These are phyloP conservation scores for Plagodis pulveraria DNA, from an alignment of 2,888 invertebrate genomes.

Conservation along the genomic window DNA sequence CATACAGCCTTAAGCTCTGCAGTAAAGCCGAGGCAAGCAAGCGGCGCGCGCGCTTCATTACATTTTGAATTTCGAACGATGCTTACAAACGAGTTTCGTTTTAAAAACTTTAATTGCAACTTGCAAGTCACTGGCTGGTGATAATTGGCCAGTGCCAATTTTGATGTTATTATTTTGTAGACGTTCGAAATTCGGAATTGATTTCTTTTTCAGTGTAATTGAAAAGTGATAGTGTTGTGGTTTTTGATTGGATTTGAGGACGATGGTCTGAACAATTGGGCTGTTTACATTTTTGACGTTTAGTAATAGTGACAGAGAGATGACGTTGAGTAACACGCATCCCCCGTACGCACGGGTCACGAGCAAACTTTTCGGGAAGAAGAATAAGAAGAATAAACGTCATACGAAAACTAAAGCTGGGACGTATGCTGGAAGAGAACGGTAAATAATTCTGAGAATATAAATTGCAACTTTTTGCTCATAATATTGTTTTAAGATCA, in stretches of 20 bases:
- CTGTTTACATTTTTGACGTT: conserved; percentile 18
- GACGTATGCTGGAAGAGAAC: conserved; percentile 70
- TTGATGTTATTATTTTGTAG: background rate
- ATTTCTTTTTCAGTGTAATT: conserved; percentile 18
- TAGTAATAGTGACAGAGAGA: conserved; percentile 40
- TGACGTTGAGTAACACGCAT: conserved; percentile 67
- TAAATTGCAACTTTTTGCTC: too few relatives aligned
- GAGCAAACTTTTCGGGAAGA: conserved; percentile 74
- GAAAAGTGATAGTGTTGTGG: conserved; percentile 13
- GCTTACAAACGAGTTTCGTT: conserved; percentile 30
- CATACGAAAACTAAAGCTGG: conserved; percentile 66
- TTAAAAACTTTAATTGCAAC: conserved; percentile 16
- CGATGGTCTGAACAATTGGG: conserved; percentile 20
- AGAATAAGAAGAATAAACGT: conserved; percentile 71
- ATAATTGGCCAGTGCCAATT: conserved; percentile 18
- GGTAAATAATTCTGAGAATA: conserved; percentile 48
- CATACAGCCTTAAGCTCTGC: conserved; percentile 61
- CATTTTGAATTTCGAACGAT: conserved; percentile 40
- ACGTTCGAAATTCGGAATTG: conserved; percentile 18
- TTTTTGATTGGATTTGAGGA: conserved; percentile 2
- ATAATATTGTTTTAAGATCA: too few relatives aligned
- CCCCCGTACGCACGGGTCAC: conserved; percentile 67
- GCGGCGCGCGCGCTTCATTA: conserved; percentile 58
- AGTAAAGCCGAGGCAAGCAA: conserved; percentile 55
- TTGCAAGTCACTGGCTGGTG: conserved; percentile 27